Percentiles rank a stretch among this genome's conserved stretches.
Conservation (phyloP, 2,797 vertebrate species). For the Meda fulgida region DNA sequence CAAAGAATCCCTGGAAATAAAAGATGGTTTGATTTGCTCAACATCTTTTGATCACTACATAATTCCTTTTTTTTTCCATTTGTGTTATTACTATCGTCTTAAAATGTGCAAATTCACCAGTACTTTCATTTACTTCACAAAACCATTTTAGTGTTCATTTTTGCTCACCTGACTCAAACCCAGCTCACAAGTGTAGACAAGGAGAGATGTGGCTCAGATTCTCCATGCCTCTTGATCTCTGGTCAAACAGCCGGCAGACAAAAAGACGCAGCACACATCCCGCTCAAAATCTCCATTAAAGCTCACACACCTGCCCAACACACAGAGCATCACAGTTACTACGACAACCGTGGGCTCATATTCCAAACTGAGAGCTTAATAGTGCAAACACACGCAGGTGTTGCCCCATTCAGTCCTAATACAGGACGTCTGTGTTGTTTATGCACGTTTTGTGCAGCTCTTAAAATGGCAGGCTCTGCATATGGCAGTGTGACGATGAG, state of each 20-base stretch:
- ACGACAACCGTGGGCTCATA: slow-evolving; percentile 7
- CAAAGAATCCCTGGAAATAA: neutral
- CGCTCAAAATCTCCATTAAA: slow-evolving; percentile 2
- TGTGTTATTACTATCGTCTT: neutral
- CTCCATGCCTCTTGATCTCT: slow-evolving; percentile 49
- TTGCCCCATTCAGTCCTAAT: neutral
- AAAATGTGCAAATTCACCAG: neutral
- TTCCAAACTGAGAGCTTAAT: slow-evolving; percentile 29
- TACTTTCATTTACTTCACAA: neutral
- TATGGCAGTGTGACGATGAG: slow-evolving; percentile 17
- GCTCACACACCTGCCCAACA: slow-evolving; percentile 24
- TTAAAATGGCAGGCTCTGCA: slow-evolving; percentile 23
- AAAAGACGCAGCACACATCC: slow-evolving; percentile 3
- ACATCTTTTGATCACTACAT: neutral
- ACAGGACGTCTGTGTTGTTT: slow-evolving; percentile 9
- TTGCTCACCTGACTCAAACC: slow-evolving; percentile 50
- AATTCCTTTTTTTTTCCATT: neutral
- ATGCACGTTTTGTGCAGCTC: slow-evolving; percentile 4
- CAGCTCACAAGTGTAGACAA: slow-evolving; percentile 41
- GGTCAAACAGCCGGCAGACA: slow-evolving; percentile 50
- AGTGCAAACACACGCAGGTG: slow-evolving; percentile 16
- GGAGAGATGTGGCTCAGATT: slow-evolving; percentile 43
- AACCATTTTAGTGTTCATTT: neutral
- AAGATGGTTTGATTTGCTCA: neutral
- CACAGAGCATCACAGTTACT: slow-evolving; percentile 27